Percentiles rank a stretch among this genome's conserved stretches.
Conservation (phyloP, 2,113 vertebrate species). For the Hucho hucho region DNA sequence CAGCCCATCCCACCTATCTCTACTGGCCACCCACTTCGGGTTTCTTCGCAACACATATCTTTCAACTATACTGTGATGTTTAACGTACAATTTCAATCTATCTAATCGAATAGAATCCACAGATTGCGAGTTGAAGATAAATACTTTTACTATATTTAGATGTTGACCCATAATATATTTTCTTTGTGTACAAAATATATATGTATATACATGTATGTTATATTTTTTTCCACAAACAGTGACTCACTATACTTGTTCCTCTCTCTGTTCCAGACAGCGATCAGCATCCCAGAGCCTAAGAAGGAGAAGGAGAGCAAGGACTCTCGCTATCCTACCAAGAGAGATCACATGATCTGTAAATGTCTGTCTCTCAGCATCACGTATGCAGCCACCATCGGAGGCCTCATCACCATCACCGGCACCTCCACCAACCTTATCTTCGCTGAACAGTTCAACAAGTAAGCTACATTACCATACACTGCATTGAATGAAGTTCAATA, state of each 20-base stretch:
- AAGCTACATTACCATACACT: slow-evolving; percentile 39
- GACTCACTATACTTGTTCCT: neutral
- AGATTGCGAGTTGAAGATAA: too few relatives aligned
- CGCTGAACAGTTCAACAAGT: slow-evolving; percentile 97
- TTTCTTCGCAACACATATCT: too few relatives aligned
- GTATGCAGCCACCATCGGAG: slow-evolving; percentile 93
- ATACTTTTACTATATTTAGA: too few relatives aligned
- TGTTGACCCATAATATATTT: too few relatives aligned
- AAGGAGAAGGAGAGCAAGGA: slow-evolving; percentile 67
- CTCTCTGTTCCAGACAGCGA: slow-evolving; percentile 65
- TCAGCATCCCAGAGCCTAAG: slow-evolving; percentile 68
- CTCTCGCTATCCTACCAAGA: slow-evolving; percentile 85
- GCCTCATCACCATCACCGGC: slow-evolving; percentile 95
- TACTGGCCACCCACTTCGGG: too few relatives aligned
- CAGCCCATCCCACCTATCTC: too few relatives aligned
- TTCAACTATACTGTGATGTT: too few relatives aligned
- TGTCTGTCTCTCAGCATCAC: slow-evolving; percentile 95
- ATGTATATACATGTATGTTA: too few relatives aligned
- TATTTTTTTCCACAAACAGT: neutral
- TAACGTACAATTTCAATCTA: too few relatives aligned
- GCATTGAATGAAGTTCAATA: neutral
- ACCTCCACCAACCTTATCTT: slow-evolving; percentile 99
- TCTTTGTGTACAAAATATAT: too few relatives aligned
- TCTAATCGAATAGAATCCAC: too few relatives aligned
- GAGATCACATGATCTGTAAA: slow-evolving; percentile 95